phyloP scores from a whole-genome alignment of 1,140 invertebrate genomes.

The Caenorhabditis remanei region DNA sequence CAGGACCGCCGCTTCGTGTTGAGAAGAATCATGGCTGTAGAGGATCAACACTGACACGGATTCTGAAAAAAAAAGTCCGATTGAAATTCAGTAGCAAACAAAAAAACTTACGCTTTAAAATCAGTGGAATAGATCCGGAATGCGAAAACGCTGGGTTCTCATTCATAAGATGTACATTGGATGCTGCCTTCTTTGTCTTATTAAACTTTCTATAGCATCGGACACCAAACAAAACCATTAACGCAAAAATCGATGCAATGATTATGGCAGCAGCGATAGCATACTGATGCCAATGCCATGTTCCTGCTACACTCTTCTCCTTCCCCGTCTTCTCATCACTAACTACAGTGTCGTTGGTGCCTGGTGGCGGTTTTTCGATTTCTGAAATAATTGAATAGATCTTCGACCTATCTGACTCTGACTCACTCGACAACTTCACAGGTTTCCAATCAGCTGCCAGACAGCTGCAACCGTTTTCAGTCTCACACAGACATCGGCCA shows the following conservation, averaged over 20 bases:
- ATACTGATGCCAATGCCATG: constrained; percentile 2
- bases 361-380: constrained; percentile 24
- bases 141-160: constrained; percentile 19
- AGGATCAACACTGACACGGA: constrained; percentile 69
- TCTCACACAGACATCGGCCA: constrained; percentile 76
- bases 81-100: background rate
- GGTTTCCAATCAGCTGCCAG: constrained; percentile 75
- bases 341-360: background rate
- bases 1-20: constrained; percentile 75
- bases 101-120: constrained; percentile 26
- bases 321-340: constrained; percentile 16
- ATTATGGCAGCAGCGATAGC: background rate
- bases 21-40: constrained; percentile 72
- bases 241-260: background rate
- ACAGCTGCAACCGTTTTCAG: constrained; percentile 75
- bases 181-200: background rate
- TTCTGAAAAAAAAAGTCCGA: background rate
- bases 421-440: constrained; percentile 69
- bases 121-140: constrained; percentile 27
- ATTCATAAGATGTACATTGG: constrained; percentile 8
- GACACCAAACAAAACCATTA: background rate
- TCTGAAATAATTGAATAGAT: constrained; percentile 19
- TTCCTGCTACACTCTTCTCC: background rate
- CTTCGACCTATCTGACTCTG: background rate
- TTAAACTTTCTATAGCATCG: constrained; percentile 42